phyloP scores from a whole-genome alignment of 2,888 invertebrate genomes.

The Parochlus steinenii region DNA sequence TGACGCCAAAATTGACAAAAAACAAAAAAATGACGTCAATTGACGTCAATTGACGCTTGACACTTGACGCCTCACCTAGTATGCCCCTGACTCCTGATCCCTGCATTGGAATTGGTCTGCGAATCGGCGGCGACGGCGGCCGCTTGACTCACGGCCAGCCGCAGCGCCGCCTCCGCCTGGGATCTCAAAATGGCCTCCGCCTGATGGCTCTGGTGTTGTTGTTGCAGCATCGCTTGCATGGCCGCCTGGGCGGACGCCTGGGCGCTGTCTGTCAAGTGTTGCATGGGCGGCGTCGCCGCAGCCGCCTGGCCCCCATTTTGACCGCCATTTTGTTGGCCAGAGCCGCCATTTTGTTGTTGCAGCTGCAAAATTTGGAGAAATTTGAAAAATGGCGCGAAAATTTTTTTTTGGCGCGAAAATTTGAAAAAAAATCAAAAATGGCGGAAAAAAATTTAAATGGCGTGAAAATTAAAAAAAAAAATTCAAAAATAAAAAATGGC shows the following conservation, averaged over 20 bases:
- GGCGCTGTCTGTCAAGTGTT: neutral
- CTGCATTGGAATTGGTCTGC: slow-evolving; percentile 27
- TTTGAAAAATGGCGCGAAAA: no score
- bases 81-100: slow-evolving; percentile 27
- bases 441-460: no score
- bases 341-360: slow-evolving; percentile 16
- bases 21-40: no score
- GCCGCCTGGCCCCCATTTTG: slow-evolving; percentile 4
- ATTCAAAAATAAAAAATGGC: no score
- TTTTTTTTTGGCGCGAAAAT: no score
- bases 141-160: slow-evolving; percentile 63
- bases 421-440: no score
- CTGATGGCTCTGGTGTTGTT: slow-evolving; percentile 62
- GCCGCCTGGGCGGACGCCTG: slow-evolving; percentile 33
- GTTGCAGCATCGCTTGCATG: slow-evolving; percentile 44
- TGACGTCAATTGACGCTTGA: no score
- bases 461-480: no score
- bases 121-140: slow-evolving; percentile 39
- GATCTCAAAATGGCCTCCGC: slow-evolving; percentile 67
- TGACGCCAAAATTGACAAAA: no score
- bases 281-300: neutral
- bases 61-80: no score
- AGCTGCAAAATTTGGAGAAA: slow-evolving; percentile 23
- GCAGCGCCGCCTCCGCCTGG: slow-evolving; percentile 69
- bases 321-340: no score